Conservation (phyloP, 2,888 invertebrate genomes). For the Charanyca ferruginea region DNA sequence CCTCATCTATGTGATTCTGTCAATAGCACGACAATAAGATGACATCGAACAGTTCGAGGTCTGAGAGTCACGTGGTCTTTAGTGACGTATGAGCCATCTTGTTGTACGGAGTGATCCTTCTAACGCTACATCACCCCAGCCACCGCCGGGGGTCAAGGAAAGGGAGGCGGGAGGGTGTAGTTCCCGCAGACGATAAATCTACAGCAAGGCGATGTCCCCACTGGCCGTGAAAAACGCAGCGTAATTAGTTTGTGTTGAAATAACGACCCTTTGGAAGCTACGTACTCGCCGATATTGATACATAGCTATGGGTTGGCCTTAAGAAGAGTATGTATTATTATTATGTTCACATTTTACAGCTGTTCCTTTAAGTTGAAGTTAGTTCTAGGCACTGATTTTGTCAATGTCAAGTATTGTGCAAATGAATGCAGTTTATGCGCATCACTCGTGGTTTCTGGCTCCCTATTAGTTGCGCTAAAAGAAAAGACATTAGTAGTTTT, state of each 20-base stretch:
- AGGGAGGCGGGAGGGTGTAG: neutral
- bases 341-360: neutral
- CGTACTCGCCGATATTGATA: constrained; percentile 11
- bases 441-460: neutral
- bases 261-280: constrained; percentile 31
- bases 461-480: neutral
- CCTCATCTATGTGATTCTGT: too few species aligned
- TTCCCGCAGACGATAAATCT: constrained; percentile 52
- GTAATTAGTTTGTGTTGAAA: constrained; percentile 57
- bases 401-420: neutral
- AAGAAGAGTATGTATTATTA: neutral
- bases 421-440: neutral
- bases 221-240: constrained; percentile 50
- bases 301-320: neutral
- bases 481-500: too few species aligned
- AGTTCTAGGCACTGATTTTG: neutral
- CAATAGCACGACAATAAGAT: too few species aligned
- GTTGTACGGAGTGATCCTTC: constrained; percentile 6
- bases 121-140: neutral
- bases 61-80: too few species aligned
- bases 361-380: neutral
- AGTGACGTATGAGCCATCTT: neutral
- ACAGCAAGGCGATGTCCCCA: constrained; percentile 48
- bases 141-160: constrained; percentile 10
- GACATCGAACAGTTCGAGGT: too few species aligned